A percentile compares a stretch with the other conserved stretches of the same genome.
phyloP scores from a whole-genome alignment of 2,113 vertebrate genomes.

The Caranx melampygus region DNA sequence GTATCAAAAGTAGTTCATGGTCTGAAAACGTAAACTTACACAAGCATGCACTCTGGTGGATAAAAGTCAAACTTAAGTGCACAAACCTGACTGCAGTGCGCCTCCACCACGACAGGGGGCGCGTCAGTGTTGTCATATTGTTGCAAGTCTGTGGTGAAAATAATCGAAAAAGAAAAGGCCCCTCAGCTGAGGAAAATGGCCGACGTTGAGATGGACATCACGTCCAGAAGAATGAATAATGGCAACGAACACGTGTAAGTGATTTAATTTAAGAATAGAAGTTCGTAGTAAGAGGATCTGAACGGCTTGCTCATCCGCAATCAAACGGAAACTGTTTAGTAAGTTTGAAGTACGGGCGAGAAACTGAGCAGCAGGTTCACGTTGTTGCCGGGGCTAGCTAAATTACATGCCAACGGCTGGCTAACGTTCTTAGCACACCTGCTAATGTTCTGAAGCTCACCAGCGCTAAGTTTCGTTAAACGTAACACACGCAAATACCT shows the following conservation, averaged over 20 bases:
- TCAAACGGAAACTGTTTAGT: accelerated
- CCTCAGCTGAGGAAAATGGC: conserved; percentile 79
- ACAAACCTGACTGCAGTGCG: not conserved
- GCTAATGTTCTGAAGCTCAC: conserved; percentile 53
- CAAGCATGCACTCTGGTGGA: conserved; percentile 55
- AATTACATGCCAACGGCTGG: conserved; percentile 24
- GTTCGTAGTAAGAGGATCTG: too few species aligned
- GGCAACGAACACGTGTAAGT: conserved; percentile 83
- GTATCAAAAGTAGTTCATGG: too few species aligned
- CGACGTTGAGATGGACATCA: conserved; percentile 80
- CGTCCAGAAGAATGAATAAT: conserved; percentile 83
- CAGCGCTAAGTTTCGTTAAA: conserved; percentile 23
- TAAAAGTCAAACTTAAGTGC: not conserved
- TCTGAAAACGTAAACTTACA: not conserved
- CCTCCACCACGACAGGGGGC: conserved; percentile 52
- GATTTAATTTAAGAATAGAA: not conserved
- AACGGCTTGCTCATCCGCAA: accelerated
- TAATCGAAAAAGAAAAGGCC: conserved; percentile 50
- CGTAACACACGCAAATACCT: accelerated
- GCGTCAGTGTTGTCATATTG: accelerated
- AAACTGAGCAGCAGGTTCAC: conserved; percentile 21
- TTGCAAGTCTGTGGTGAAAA: not conserved
- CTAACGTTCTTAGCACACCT: conserved; percentile 35
- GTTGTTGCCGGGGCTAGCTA: conserved; percentile 56
- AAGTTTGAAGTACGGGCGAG: not conserved